A percentile compares a stretch with the other conserved stretches of the same genome.
Conservation (phyloP, 2,888 invertebrate species). For the Acronicta leporina region DNA sequence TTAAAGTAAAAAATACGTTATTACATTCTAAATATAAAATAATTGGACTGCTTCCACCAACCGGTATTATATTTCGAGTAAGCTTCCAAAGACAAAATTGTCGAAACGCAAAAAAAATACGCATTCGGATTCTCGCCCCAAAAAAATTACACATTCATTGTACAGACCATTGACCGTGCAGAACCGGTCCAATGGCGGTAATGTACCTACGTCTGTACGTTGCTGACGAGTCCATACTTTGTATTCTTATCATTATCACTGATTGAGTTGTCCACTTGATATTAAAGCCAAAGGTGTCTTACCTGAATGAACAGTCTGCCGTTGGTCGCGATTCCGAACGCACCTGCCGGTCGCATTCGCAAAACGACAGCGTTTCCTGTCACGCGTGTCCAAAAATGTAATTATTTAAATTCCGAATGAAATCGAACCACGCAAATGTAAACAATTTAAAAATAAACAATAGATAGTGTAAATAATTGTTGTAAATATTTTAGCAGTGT, state of each 20-base stretch:
- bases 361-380: conserved; percentile 50
- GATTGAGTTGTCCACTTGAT: conserved; percentile 81
- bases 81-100: conserved; percentile 20
- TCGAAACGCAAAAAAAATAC: conserved; percentile 34
- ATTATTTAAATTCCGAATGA: conserved; percentile 60
- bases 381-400: conserved; percentile 66
- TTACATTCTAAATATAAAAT: conserved; percentile 4
- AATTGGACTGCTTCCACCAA: conserved; percentile 10
- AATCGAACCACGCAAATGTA: conserved; percentile 64
- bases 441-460: conserved; percentile 55
- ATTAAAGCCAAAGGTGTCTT: conserved; percentile 69
- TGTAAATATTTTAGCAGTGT: conserved; percentile 65
- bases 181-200: conserved; percentile 66
- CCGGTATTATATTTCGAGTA: conserved; percentile 27
- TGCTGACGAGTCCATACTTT: conserved; percentile 57
- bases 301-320: conserved; percentile 70
- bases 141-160: conserved; percentile 51
- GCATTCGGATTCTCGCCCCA: conserved; percentile 27
- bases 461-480: conserved; percentile 70
- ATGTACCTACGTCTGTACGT: conserved; percentile 45
- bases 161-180: conserved; percentile 64
- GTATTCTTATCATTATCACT: conserved; percentile 77
- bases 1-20: not conserved
- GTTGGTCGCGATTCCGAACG: conserved; percentile 63
- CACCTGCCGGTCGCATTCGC: conserved; percentile 60